Base-by-base conservation (phyloP, 2,113 vertebrate genomes). In the Sisor rabdophorus region DNA sequence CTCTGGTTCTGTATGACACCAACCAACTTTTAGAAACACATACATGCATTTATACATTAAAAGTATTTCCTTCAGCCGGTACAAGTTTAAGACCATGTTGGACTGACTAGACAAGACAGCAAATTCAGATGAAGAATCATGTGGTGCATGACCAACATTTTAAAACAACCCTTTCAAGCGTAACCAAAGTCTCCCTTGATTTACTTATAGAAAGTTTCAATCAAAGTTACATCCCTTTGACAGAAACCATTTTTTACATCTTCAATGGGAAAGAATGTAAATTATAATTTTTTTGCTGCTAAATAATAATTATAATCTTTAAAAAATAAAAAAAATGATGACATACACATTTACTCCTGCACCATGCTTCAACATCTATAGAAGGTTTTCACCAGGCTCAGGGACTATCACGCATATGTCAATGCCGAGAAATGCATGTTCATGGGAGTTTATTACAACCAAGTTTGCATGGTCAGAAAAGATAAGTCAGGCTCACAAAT, bases 61-160 rank as follows among this genome's bases (percentile, higher is more conserved):
- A 55, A 54, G 8, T 17, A 12, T 30, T 69, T 65, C 78, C 58
- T 75, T n/a, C 24, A 60, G 65, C 19, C 32, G 64, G 56, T 54
- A 32, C 12, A 32, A 36, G 24, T 53, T 20, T 40, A 52, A 65
- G 48, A 65, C 15, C 44, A 9, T 8, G 22, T 40, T 50, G 32
- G 20, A 59, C 52, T 26, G 52, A 71, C 17, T 50, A 13, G n/a
- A 70, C 72, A 48, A 44, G 9, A 44, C 40, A 44, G 40, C 40
- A 44, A 44, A 9, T 32, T 52, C 58, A 64, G 53, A 40, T 36
- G 73, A 15, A 70, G 26, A 56, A 26, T 26, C 59, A 20, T 65
- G 47, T 20, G 48, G 56, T 60, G 40, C 17, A 11, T 50, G 56
- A n/a, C 40, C 40, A 47, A 30, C 24, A 19, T 26, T 19, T 22